These are phyloP conservation scores for Manis pentadactyla DNA, from an alignment of 2,797 vertebrate genomes.

Conservation along the genomic window DNA sequence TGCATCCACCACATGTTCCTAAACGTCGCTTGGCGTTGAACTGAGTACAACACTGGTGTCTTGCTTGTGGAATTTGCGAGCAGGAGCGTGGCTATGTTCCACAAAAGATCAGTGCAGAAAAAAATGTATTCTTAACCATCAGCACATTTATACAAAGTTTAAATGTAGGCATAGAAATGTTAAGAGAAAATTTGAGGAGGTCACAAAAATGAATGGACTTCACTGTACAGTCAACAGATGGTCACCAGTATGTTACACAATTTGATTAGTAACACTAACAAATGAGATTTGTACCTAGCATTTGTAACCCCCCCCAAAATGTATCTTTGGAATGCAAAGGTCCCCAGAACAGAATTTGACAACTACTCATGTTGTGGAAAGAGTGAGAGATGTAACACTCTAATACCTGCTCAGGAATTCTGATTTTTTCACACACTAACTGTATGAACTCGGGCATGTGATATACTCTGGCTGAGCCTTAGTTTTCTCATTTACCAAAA, in stretches of 20 bases:
- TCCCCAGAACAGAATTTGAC: neutral
- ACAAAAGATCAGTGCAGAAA: neutral
- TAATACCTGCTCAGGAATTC: neutral
- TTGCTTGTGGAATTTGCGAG: neutral
- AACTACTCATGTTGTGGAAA: neutral
- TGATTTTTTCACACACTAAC: fast-evolving
- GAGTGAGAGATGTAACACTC: neutral
- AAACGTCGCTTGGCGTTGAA: neutral
- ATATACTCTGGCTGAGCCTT: neutral
- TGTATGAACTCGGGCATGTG: neutral
- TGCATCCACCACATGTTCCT: neutral
- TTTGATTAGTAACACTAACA: neutral
- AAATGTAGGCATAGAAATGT: neutral
- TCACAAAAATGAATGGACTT: neutral
- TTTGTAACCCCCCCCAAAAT: neutral
- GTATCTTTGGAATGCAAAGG: neutral
- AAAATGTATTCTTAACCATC: neutral
- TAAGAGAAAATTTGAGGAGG: neutral
- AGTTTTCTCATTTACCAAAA: neutral
- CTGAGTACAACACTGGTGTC: neutral
- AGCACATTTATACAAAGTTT: neutral
- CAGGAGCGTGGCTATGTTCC: neutral
- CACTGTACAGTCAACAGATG: neutral
- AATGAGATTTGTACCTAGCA: neutral
- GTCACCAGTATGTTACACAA: neutral